A percentile compares a stretch with the other conserved stretches of the same genome.
phyloP scores from a whole-genome alignment of 1,140 invertebrate genomes.

The Achroia grisella region DNA sequence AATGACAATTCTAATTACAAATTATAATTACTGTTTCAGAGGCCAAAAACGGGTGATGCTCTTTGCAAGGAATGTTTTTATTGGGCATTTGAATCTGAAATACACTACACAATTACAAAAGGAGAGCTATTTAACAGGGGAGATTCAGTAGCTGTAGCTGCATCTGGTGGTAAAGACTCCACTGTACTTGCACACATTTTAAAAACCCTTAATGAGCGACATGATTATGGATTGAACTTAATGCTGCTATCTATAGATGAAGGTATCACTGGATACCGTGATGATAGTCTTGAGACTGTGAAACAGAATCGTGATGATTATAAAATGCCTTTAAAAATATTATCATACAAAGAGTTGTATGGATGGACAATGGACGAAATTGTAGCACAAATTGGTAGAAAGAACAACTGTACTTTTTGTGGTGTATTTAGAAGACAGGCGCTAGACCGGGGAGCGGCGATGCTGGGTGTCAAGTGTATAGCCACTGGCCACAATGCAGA shows the following conservation, averaged over 20 bases:
- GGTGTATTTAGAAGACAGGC: constrained; percentile 98
- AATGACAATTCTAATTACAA: too few relatives aligned
- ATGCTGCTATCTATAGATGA: constrained; percentile 98
- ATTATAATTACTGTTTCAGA: constrained; percentile 71
- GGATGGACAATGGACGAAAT: constrained; percentile 99
- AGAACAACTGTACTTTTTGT: constrained; percentile 99
- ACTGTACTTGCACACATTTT: constrained; percentile 96
- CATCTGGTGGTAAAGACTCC: constrained; percentile 99
- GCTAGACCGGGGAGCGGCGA: constrained; percentile 92
- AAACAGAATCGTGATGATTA: constrained; percentile 96
- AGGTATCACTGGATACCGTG: constrained; percentile 98
- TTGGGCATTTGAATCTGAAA: constrained; percentile 95
- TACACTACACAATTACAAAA: constrained; percentile 94
- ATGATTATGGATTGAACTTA: constrained; percentile 94
- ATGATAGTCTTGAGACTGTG: constrained; percentile 98
- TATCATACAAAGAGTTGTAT: constrained; percentile 99
- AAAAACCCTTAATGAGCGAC: constrained; percentile 92
- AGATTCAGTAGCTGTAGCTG: constrained; percentile 94
- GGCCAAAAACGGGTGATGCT: constrained; percentile 92
- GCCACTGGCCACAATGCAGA: constrained; percentile 99
- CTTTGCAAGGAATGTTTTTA: constrained; percentile 98
- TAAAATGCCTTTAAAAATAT: constrained; percentile 93
- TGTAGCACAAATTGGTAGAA: constrained; percentile 93
- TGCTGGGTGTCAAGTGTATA: constrained; percentile 93
- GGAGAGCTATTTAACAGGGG: constrained; percentile 90